These are phyloP conservation scores for Mnemiopsis leidyi DNA, from an alignment of 37 sponge, comb jelly and placozoan species.

Conservation along the genomic window DNA sequence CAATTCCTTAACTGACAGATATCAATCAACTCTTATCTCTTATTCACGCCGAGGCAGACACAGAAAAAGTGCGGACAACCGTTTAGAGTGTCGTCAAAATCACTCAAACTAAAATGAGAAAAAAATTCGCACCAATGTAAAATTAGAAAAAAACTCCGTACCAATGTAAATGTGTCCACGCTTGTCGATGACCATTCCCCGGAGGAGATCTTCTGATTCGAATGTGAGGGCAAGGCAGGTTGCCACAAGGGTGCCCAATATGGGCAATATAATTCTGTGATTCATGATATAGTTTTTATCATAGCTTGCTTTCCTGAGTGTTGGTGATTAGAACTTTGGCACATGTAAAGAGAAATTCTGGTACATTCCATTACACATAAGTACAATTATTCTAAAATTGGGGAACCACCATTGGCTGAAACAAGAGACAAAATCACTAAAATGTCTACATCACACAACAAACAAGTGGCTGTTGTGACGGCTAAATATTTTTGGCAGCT, in stretches of 20 bases:
- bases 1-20: neutral
- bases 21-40: neutral
- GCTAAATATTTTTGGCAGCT: no score
- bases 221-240: neutral
- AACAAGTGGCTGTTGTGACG: no score
- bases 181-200: neutral
- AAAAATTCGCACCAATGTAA: neutral
- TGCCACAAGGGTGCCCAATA: conserved; percentile 10
- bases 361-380: no score
- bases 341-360: no score
- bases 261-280: neutral
- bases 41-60: neutral
- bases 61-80: neutral
- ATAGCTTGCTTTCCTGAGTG: neutral
- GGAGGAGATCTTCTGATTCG: neutral
- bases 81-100: neutral
- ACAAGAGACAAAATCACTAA: no score
- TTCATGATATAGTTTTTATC: neutral
- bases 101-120: neutral
- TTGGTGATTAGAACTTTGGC: neutral
- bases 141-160: neutral
- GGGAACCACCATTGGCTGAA: no score
- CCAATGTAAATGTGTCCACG: conserved; percentile 20
- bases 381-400: no score
- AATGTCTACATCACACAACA: no score